Percentiles rank a stretch among this genome's conserved stretches.
Conservation (phyloP, 2,797 vertebrate genomes). For the Gila robusta region DNA sequence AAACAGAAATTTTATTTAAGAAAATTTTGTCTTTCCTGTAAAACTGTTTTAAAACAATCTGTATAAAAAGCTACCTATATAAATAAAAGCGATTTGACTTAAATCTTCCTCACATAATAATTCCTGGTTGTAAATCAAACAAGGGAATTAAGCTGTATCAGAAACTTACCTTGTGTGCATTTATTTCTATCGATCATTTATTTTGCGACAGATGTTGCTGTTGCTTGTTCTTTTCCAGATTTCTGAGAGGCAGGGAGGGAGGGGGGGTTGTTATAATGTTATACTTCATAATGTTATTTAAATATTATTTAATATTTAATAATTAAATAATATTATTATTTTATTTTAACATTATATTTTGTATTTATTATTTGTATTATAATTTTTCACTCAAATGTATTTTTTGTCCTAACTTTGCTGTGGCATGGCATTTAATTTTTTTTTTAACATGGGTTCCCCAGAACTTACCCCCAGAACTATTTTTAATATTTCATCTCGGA, state of each 20-base stretch:
- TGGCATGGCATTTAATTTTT: neutral
- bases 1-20: neutral
- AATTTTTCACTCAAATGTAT: neutral
- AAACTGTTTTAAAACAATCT: neutral
- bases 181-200: neutral
- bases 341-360: neutral
- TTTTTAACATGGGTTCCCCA: neutral
- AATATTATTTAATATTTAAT: neutral
- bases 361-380: neutral
- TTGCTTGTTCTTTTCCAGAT: constrained; percentile 32
- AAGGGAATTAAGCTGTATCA: neutral
- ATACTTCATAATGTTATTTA: neutral
- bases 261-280: neutral
- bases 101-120: neutral
- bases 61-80: neutral
- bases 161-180: constrained; percentile 8
- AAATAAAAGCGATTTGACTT: neutral
- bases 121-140: neutral
- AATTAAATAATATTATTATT: neutral
- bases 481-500: constrained; percentile 75
- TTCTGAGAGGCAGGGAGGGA: neutral
- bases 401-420: neutral
- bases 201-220: constrained; percentile 9
- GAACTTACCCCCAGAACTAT: constrained; percentile 72
- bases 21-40: constrained; percentile 50